Percentiles rank a stretch among this genome's conserved stretches.
Evolutionary conservation across 2,113 vertebrate species (phyloP).

Genomic region (Picathartes gymnocephalus): DNA sequence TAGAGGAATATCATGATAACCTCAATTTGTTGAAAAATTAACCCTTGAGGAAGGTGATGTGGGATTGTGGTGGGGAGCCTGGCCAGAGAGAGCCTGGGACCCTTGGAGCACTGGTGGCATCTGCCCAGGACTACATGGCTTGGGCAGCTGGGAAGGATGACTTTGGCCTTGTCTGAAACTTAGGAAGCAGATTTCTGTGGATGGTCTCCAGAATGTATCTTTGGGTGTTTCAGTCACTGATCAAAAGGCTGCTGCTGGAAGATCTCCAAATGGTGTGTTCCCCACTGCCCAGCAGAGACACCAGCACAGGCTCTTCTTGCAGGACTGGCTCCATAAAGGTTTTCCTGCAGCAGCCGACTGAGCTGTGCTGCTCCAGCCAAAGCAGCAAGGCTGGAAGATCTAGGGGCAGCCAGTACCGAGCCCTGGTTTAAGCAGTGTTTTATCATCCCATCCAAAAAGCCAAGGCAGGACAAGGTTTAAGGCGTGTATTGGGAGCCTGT

Average conservation of each 20-base stretch:
- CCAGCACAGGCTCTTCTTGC: background rate
- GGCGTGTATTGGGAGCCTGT: rapidly evolving
- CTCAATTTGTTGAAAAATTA: background rate
- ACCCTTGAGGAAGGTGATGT: background rate
- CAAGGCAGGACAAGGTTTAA: background rate
- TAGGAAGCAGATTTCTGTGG: background rate
- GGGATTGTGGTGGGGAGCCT: background rate
- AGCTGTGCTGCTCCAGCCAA: background rate
- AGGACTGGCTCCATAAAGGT: background rate
- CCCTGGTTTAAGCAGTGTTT: background rate
- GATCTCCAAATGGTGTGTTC: background rate
- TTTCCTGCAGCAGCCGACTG: background rate
- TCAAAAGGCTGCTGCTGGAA: background rate
- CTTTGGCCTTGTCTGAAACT: background rate
- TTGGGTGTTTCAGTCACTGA: background rate
- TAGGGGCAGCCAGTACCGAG: background rate
- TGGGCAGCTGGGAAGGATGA: background rate
- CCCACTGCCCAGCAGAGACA: background rate
- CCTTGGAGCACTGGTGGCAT: background rate
- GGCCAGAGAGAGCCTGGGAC: background rate
- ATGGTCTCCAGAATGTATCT: background rate
- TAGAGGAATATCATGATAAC: background rate
- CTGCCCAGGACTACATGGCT: rapidly evolving
- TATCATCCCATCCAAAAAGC: background rate
- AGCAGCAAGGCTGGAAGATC: background rate